Evolutionary conservation across 1,140 invertebrate genomes (phyloP), one percentile per base, ranked within the genome.

Genomic region (Lucilia cuprina): DNA sequence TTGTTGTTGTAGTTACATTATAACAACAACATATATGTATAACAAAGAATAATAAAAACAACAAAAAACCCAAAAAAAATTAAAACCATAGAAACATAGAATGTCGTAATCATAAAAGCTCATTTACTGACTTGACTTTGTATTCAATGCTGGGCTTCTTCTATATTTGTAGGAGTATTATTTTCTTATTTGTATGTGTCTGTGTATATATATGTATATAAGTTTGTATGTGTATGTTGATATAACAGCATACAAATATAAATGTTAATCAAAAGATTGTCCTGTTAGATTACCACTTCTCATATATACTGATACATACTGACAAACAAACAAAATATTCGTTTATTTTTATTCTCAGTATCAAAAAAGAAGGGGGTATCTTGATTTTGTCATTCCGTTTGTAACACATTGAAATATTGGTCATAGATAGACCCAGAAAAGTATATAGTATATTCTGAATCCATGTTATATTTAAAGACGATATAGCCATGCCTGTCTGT

Each of bases 191-290:
- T 70, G 65, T 5, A 35, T 35, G 34, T 8, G 13, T 35, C 1
- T 19, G 17, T 41, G 14, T 9, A n/a, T 77, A 13, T n/a, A 19
- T 77, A 41, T 78, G 8, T 78, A n/a, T 78, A n/a, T 49, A 21
- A 50, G 17, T 80, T 49, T 19, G 25, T 70, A 4, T 70, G 1
- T 1, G 13, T 21, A n/a, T 70, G 19, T 9, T 70, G n/a, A 19
- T 70, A 70, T 9, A 13, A 80, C 77, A 80, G 49, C n/a, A 49
- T 49, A 21, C 47, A 49, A 21, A 80, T 80, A 80, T 80, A 80
- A 80, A 80, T 80, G 77, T 80, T 80, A 80, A 80, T 80, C 77
- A 80, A 80, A 80, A 80, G 77, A 80, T 80, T 80, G 77, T 80
- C 41, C 41, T 80, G 77, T 21, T 80, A 80, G 77, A 80, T 80